Base-by-base conservation (phyloP, 2,888 invertebrate species). In the Diarsia dahlii region DNA sequence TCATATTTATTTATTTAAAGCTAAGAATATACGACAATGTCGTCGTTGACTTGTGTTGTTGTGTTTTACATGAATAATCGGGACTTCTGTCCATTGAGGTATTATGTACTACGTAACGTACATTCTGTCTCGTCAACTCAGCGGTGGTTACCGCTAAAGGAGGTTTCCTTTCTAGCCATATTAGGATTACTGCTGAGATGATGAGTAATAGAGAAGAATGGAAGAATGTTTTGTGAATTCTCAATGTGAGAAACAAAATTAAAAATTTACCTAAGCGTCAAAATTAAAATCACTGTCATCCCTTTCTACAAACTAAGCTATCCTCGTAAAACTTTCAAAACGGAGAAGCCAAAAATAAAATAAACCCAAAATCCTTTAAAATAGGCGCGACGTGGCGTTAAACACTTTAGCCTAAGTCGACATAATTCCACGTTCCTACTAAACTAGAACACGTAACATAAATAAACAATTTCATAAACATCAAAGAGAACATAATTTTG, bases 381-480 rank as follows among this genome's bases (percentile, higher is more conserved):
- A n/a, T 23, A 23, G 0, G 34, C 3, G 10, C 15, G 4, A 23
- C 45, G 0, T 45, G 8, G 8, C 12, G 3, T 13, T 45, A 58
- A 18, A 45, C 18, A 45, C n/a, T 52, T 0, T 39, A 6, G 1
- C 4, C 28, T 23, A 52, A 54, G 2, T 60, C 15, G 15, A 34
- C 46, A 0, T 54, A 46, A 52, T 34, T n/a, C 28, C 23, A 20
- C 23, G 20, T 8, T 39, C 28, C n/a, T 45, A 6, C n/a, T 3
- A 45, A 77, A 60, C 23, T 23, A 62, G 13, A 20, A 62, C 34
- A 78, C 23, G 46, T 15, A n/a, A 39, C 50, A 62, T 69, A 52
- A 77, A 77, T 45, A 60, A 62, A 52, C 60, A 23, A 70, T 78
- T 78, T 62, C 45, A 34, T 45, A 77, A 80, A 46, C 58, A 78